A percentile compares a stretch with the other conserved stretches of the same genome.
Conservation (phyloP, 2,113 vertebrate genomes). For the Labeo rohita region DNA sequence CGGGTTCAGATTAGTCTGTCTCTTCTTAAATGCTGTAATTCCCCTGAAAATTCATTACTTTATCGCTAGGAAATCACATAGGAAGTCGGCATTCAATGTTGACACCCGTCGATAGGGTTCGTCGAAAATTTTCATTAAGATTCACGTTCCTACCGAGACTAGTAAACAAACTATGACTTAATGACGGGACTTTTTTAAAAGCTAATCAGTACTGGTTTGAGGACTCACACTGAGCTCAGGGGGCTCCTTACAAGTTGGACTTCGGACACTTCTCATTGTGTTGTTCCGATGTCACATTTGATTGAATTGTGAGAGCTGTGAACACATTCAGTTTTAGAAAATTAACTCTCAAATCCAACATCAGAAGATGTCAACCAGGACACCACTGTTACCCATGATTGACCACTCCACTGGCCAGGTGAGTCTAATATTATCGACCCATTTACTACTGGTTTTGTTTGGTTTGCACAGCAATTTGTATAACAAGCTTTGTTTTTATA, state of each 20-base stretch:
- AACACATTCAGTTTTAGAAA: constrained; percentile 42
- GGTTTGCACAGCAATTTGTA: neutral
- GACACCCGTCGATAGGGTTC: neutral
- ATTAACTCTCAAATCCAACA: constrained; percentile 12
- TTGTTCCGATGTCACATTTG: constrained; percentile 44
- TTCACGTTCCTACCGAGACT: neutral
- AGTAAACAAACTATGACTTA: constrained; percentile 45
- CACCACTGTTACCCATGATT: constrained; percentile 53
- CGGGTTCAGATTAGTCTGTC: no score
- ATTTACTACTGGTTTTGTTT: neutral
- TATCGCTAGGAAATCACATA: neutral
- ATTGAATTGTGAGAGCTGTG: constrained; percentile 45
- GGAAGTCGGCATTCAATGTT: constrained; percentile 24
- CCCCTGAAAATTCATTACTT: neutral
- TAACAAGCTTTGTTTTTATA: neutral
- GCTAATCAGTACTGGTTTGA: neutral
- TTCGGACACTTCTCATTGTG: constrained; percentile 26
- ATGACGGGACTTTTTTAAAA: neutral
- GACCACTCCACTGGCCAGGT: constrained; percentile 60
- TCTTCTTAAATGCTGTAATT: neutral
- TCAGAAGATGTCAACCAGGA: constrained; percentile 59
- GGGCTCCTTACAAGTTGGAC: constrained; percentile 23
- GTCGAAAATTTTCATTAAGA: neutral
- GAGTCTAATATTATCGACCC: constrained; percentile 1
- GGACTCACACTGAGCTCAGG: neutral